A percentile compares a stretch with the other conserved stretches of the same genome.
phyloP scores from a whole-genome alignment of 2,113 vertebrate species.

The Lethenteron camtschaticum region DNA sequence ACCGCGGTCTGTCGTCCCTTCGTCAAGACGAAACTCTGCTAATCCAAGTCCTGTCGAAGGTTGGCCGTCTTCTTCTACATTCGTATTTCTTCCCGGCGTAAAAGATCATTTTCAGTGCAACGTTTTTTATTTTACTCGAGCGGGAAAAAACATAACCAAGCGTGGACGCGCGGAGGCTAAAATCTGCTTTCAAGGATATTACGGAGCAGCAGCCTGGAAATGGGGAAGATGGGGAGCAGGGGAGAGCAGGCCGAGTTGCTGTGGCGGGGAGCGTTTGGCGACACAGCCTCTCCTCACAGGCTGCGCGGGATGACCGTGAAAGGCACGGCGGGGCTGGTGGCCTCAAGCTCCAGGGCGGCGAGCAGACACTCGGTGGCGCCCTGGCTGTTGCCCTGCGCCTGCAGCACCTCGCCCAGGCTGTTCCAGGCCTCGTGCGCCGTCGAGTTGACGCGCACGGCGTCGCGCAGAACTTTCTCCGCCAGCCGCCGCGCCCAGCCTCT shows the following conservation, averaged over 20 bases:
- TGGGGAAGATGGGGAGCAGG: constrained; percentile 10
- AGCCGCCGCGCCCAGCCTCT: constrained; percentile 72
- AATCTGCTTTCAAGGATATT: not conserved
- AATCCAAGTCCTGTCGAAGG: too few species aligned
- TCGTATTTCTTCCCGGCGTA: too few species aligned
- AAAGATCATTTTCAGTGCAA: constrained; percentile 9
- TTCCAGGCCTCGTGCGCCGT: constrained; percentile 94
- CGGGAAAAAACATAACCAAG: not conserved
- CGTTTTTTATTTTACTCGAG: constrained; percentile 9
- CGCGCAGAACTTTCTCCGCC: constrained; percentile 76
- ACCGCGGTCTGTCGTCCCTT: too few species aligned
- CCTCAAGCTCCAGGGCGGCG: constrained; percentile 81
- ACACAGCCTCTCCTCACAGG: constrained; percentile 37
- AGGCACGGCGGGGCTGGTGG: constrained; percentile 77
- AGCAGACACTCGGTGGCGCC: constrained; percentile 89
- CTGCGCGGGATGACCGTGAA: constrained; percentile 83
- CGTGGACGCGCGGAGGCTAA: not conserved
- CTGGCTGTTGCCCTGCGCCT: constrained; percentile 68
- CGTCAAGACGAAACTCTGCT: too few species aligned
- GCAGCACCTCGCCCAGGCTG: constrained; percentile 78
- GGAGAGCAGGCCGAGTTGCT: constrained; percentile 9
- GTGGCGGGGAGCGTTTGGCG: not conserved
- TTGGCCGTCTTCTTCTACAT: too few species aligned
- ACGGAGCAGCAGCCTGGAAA: constrained; percentile 9
- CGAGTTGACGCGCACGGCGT: constrained; percentile 85